Evolutionary conservation across 2,113 vertebrate species (phyloP), one percentile per base, ranked within the genome.

Genomic region (Ammodytes dubius): DNA sequence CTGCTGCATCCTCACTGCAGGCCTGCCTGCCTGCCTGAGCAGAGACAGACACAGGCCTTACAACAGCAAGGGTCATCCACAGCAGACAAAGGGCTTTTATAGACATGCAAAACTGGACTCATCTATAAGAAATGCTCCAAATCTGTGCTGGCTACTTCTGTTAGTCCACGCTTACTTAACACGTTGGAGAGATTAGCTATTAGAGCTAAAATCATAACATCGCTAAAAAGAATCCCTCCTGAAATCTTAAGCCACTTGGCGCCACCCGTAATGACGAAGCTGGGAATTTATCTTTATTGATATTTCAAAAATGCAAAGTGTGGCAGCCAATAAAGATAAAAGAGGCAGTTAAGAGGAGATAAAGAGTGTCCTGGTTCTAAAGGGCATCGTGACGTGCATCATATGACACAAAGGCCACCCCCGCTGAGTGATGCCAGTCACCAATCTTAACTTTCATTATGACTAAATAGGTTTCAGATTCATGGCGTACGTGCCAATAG

Each of bases 281-380:
- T 80, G 71, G 50, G 70, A 49, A 90, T 86, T 90, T 94, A 95
- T 94, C 94, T 95, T 92, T 92, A 93, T 89, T 86, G 93, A 92
- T 92, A 94, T 91, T 91, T 88, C 54, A 95, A 94, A 94, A 94
- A 95, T 94, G 92, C 88, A 90, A 94, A 94, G 90, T 84, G 76
- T 67, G 90, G 85, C 37, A 40, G 77, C 57, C 85, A 88, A 89
- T 95, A 94, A 94, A 96, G 95, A 95, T 95, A 95, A 53, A 84
- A 40, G 27, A 27, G 74, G 90, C 89, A 75, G 89, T 95, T 93
- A 95, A 94, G 80, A 27, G 50, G 43, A 81, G 92, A 95, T 95
- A 93, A 94, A 87, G 74, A 81, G 88, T 71, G 81, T 86, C 66
- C 68, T 42, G 73, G 89, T 94, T 93, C 94, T 90, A 95, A 95